Evolutionary conservation across 2,113 vertebrate genomes (phyloP).

Genomic region (Bujurquina vittata): DNA sequence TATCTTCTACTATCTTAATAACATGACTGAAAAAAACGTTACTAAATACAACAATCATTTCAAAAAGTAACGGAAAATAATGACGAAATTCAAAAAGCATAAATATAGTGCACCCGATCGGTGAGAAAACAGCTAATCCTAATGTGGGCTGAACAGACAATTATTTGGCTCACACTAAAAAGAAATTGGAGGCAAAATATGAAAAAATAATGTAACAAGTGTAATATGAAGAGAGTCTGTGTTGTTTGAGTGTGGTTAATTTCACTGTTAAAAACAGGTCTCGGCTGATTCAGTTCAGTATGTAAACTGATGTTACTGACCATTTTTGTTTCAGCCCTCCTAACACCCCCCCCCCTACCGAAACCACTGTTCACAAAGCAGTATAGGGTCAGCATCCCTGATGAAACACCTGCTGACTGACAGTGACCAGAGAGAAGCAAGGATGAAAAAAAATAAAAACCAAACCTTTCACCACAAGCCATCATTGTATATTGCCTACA

Average conservation of each 20-base stretch:
- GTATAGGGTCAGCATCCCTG: not conserved
- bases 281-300: not conserved
- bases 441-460: not conserved
- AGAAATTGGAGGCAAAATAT: not conserved
- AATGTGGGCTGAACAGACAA: not conserved
- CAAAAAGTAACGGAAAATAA: not conserved
- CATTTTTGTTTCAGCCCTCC: not conserved
- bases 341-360: not conserved
- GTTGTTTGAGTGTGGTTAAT: not conserved
- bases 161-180: not conserved
- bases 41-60: not conserved
- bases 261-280: not conserved
- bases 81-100: not conserved
- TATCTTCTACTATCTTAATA: not conserved
- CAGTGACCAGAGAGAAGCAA: not conserved
- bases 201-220: not conserved
- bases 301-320: not conserved
- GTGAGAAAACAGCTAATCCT: not conserved
- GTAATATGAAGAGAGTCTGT: not conserved
- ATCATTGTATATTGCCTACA: not conserved
- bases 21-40: no score
- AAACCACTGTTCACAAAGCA: not conserved
- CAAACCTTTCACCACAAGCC: not conserved
- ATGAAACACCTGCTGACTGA: not conserved
- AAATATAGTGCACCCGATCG: not conserved